Conservation (phyloP, 2,113 vertebrate genomes). For the Eurypyga helias region DNA sequence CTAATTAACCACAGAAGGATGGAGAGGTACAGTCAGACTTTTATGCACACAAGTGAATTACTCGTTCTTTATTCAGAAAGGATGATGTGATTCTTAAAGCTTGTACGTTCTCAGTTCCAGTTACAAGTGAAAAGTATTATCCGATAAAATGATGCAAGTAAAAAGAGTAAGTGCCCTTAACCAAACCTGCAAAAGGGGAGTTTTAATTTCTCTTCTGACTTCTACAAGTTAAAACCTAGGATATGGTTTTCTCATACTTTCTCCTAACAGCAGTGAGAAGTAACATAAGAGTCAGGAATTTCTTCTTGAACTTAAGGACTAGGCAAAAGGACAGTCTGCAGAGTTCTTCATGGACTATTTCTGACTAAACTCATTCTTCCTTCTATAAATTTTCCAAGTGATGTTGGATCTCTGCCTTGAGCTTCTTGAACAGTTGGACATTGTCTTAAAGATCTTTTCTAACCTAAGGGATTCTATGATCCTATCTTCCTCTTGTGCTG, state of each 20-base stretch:
- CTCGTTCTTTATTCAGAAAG: neutral
- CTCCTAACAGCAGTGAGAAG: neutral
- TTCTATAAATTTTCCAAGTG: neutral
- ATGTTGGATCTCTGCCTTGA: neutral
- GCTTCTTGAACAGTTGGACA: neutral
- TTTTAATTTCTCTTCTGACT: neutral
- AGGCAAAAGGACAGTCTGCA: neutral
- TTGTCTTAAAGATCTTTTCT: too few species aligned
- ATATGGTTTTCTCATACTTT: neutral
- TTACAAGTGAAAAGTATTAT: neutral
- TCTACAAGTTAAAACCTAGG: neutral
- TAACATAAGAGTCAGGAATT: neutral
- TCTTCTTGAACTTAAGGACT: neutral
- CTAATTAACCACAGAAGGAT: neutral
- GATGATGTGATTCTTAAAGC: neutral
- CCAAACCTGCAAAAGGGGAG: neutral
- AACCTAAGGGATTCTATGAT: too few species aligned
- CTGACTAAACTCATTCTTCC: neutral
- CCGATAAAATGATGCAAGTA: neutral
- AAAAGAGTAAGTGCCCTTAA: neutral
- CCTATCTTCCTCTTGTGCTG: neutral
- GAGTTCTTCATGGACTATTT: neutral
- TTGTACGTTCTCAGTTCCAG: neutral
- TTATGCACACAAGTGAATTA: neutral
- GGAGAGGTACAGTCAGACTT: neutral